A percentile compares a stretch with the other conserved stretches of the same genome.
These are phyloP conservation scores for Apamea anceps DNA, from an alignment of 2,888 invertebrate genomes.

Conservation along the genomic window DNA sequence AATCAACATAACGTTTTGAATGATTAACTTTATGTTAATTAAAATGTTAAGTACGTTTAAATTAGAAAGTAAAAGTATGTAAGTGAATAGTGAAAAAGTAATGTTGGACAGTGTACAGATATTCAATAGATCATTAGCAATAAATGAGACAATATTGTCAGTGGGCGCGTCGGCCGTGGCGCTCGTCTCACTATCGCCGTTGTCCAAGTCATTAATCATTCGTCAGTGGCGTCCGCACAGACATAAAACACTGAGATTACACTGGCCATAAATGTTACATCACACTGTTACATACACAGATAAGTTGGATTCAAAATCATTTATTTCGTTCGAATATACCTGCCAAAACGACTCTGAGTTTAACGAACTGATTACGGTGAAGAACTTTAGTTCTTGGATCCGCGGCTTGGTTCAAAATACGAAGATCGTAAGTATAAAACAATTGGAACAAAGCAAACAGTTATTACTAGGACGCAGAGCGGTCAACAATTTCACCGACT, in stretches of 20 bases:
- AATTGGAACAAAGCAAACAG: constrained; percentile 46
- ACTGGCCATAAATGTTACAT: constrained; percentile 81
- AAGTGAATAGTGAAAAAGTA: constrained; percentile 61
- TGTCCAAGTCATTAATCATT: constrained; percentile 83
- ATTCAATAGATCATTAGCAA: constrained; percentile 87
- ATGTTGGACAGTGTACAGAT: constrained; percentile 65
- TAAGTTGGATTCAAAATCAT: constrained; percentile 74
- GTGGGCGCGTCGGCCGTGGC: constrained; percentile 71
- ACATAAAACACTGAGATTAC: constrained; percentile 86
- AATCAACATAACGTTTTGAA: constrained; percentile 32
- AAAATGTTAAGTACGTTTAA: constrained; percentile 66
- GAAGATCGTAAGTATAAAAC: constrained; percentile 19
- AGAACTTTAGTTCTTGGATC: constrained; percentile 13
- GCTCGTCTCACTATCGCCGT: constrained; percentile 77
- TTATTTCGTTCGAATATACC: constrained; percentile 64
- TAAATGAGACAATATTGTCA: constrained; percentile 87
- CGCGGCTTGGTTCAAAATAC: background rate
- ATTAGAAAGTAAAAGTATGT: constrained; percentile 78
- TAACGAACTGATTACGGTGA: constrained; percentile 46
- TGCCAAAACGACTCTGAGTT: constrained; percentile 51
- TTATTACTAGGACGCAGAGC: constrained; percentile 45
- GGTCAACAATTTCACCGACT: constrained; percentile 60
- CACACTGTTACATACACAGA: constrained; percentile 74
- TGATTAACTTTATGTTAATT: constrained; percentile 70
- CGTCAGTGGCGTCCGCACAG: constrained; percentile 77